These are phyloP conservation scores for Catharus bicknelli DNA, from an alignment of 2,113 vertebrate genomes.

Conservation along the genomic window DNA sequence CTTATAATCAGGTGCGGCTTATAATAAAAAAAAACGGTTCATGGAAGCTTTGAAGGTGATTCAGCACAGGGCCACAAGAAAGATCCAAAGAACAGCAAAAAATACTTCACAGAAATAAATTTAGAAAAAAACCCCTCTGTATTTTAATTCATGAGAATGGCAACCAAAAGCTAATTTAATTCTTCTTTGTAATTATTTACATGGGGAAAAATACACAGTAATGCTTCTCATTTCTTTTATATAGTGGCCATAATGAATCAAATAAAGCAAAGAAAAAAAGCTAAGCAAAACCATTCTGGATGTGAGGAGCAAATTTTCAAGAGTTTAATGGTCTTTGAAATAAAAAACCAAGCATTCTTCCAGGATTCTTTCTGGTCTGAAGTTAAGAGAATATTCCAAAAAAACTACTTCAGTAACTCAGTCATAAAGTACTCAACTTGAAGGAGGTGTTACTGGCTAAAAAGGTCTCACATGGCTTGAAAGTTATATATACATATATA, in stretches of 20 bases:
- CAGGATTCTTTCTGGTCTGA: neutral
- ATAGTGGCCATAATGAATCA: neutral
- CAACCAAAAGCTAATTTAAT: neutral
- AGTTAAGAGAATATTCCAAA: neutral
- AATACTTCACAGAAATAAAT: neutral
- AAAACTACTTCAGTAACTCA: neutral
- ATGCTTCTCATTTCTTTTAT: neutral
- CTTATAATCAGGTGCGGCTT: too few relatives aligned
- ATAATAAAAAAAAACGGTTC: neutral
- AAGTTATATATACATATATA: neutral
- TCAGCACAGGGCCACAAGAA: neutral
- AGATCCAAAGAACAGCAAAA: neutral
- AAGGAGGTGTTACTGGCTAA: neutral
- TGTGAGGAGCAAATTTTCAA: neutral
- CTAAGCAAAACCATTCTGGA: neutral
- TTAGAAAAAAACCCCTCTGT: neutral
- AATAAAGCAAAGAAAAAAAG: neutral
- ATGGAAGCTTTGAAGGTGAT: neutral
- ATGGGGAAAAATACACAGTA: neutral
- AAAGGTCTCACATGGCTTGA: neutral
- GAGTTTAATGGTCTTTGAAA: neutral
- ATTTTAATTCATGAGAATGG: neutral
- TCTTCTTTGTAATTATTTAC: neutral
- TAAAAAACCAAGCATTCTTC: neutral
- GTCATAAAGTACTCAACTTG: neutral